phyloP scores from a whole-genome alignment of 2,888 invertebrate species.

The Syrphus vitripennis region DNA sequence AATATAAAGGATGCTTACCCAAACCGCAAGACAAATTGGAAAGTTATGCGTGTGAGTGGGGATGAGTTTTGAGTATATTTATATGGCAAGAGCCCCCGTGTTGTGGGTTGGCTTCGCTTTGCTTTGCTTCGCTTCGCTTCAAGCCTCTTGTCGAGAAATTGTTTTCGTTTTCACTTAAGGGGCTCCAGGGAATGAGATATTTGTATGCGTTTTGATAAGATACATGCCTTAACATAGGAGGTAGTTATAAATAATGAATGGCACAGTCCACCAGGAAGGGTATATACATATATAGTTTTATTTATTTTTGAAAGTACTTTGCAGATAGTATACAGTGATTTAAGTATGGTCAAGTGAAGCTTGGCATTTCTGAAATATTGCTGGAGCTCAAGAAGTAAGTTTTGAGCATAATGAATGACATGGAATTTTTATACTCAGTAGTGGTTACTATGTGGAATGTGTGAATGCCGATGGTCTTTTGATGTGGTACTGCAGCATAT shows the following conservation, averaged over 20 bases:
- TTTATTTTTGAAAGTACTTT: not conserved
- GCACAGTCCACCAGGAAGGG: not conserved
- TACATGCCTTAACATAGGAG: not conserved
- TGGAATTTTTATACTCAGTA: too few species aligned
- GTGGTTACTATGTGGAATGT: too few species aligned
- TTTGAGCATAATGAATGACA: not conserved
- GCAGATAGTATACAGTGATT: not conserved
- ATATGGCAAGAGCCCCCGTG: not conserved
- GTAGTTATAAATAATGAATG: not conserved
- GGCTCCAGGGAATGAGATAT: conserved; percentile 17
- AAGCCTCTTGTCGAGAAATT: conserved; percentile 36
- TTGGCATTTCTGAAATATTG: not conserved
- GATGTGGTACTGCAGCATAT: too few species aligned
- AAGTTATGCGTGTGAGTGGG: conserved; percentile 57
- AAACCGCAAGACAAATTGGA: conserved; percentile 65
- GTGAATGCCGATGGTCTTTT: too few species aligned
- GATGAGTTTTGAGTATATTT: not conserved
- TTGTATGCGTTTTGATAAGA: conserved; percentile 27
- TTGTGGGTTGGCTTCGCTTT: not conserved
- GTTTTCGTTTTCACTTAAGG: conserved; percentile 67
- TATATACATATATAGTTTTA: not conserved
- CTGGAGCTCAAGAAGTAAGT: not conserved
- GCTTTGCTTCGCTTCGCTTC: not conserved
- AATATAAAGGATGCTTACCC: conserved; percentile 27
- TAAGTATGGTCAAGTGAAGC: not conserved